Conservation (phyloP, 2,797 vertebrate genomes). For the Anomalospiza imberbis region DNA sequence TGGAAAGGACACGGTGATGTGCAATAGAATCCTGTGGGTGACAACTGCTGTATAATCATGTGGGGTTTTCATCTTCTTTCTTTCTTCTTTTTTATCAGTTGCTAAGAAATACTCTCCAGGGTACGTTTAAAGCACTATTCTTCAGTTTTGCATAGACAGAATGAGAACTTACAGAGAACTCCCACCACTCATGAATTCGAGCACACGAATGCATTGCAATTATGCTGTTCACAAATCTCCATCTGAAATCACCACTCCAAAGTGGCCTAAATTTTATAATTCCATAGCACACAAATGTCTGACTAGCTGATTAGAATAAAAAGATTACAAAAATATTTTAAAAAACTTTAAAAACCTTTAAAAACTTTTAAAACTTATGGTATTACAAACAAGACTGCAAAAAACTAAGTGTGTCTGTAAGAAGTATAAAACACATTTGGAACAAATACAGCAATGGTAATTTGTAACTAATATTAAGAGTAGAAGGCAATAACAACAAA, state of each 20-base stretch:
- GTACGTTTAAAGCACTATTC: not conserved
- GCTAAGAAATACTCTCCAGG: constrained; percentile 1
- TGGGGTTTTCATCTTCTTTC: not conserved
- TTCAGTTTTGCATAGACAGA: not conserved
- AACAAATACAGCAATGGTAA: not conserved
- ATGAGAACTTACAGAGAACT: not conserved
- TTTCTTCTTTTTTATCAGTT: not conserved
- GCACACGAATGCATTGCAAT: not conserved
- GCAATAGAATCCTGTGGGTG: not conserved
- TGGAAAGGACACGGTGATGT: not conserved
- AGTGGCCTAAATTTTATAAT: not conserved
- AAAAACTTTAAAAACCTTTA: not conserved
- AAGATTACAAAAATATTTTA: not conserved
- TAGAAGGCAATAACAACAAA: not conserved
- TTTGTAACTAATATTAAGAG: not conserved
- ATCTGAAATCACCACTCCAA: not conserved
- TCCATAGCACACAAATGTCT: not conserved
- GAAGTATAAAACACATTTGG: not conserved
- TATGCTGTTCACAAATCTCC: not conserved
- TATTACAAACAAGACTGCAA: not conserved
- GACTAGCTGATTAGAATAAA: not conserved
- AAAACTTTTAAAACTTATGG: too few relatives aligned
- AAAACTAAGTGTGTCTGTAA: not conserved
- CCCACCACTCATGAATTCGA: not conserved
- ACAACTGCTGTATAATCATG: not conserved